These are phyloP conservation scores for Chondrilla cf. caribensis DNA, from an alignment of 37 sponge, comb jelly and placozoan genomes.

Conservation along the genomic window DNA sequence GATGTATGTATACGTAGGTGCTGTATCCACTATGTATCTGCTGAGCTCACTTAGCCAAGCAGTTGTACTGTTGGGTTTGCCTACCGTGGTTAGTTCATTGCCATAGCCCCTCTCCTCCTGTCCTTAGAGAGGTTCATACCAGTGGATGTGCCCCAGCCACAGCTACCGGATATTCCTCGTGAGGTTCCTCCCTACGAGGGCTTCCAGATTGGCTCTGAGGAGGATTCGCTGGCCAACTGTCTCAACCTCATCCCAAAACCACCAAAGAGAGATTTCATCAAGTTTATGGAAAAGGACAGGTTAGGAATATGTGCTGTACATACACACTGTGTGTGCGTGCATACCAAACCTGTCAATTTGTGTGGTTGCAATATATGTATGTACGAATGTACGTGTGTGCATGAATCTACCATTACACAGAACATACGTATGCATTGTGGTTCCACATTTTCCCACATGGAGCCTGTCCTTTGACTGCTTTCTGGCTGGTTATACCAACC, in stretches of 20 bases:
- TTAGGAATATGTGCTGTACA: slow-evolving; percentile 4
- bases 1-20: neutral
- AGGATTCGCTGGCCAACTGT: slow-evolving; percentile 88
- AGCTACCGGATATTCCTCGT: slow-evolving; percentile 24
- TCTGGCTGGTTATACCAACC: too few species aligned
- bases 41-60: too few species aligned
- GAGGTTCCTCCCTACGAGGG: slow-evolving; percentile 92
- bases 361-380: neutral
- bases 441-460: too few species aligned
- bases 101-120: too few species aligned
- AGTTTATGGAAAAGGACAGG: slow-evolving; percentile 97
- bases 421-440: neutral
- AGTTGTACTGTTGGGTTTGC: too few species aligned
- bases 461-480: too few species aligned
- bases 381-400: slow-evolving; percentile 4
- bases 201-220: slow-evolving; percentile 88
- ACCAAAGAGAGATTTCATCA: slow-evolving; percentile 90
- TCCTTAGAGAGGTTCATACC: slow-evolving; percentile 75
- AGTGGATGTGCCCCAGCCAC: slow-evolving; percentile 46
- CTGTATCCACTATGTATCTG: neutral
- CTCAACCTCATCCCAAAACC: slow-evolving; percentile 90
- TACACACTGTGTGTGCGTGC: too few species aligned
- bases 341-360: too few species aligned
- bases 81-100: too few species aligned
- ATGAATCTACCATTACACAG: neutral